Percentiles rank a stretch among this genome's conserved stretches.
phyloP scores from a whole-genome alignment of 2,888 invertebrate genomes.

The Hirtodrosophila confusa region DNA sequence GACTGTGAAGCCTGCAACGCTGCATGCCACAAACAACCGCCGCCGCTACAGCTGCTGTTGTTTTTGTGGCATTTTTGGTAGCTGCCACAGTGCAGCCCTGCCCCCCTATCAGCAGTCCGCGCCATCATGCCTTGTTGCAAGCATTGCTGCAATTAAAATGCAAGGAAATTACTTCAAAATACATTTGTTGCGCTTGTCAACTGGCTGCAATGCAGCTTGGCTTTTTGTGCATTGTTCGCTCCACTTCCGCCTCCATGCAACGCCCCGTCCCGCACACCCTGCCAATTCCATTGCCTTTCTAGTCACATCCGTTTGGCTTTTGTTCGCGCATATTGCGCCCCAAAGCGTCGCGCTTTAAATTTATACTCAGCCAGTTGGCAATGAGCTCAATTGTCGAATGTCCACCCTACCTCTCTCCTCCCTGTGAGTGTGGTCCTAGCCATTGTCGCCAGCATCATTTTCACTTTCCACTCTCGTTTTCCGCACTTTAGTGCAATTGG shows the following conservation, averaged over 20 bases:
- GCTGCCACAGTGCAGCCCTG: neutral
- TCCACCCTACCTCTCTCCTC: neutral
- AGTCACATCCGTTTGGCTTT: constrained; percentile 63
- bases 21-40: constrained; percentile 40
- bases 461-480: constrained; percentile 37
- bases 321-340: constrained; percentile 56
- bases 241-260: constrained; percentile 14
- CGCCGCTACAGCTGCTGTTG: constrained; percentile 27
- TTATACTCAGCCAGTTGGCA: constrained; percentile 37
- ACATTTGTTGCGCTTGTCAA: constrained; percentile 64
- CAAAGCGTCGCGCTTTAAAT: constrained; percentile 44
- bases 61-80: constrained; percentile 40
- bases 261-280: neutral
- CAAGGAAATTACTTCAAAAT: constrained; percentile 58
- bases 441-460: constrained; percentile 47
- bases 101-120: too few relatives aligned
- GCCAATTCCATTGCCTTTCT: constrained; percentile 51
- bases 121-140: constrained; percentile 32
- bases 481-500: constrained; percentile 16
- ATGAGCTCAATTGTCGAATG: neutral
- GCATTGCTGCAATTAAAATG: constrained; percentile 67
- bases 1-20: constrained; percentile 20
- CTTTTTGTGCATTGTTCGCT: constrained; percentile 37
- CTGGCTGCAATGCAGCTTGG: constrained; percentile 22
- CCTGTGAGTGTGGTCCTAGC: too few relatives aligned